Evolutionary conservation across 2,797 vertebrate genomes (phyloP), one percentile per base, ranked within the genome.

Genomic region (Girardinus metallicus): DNA sequence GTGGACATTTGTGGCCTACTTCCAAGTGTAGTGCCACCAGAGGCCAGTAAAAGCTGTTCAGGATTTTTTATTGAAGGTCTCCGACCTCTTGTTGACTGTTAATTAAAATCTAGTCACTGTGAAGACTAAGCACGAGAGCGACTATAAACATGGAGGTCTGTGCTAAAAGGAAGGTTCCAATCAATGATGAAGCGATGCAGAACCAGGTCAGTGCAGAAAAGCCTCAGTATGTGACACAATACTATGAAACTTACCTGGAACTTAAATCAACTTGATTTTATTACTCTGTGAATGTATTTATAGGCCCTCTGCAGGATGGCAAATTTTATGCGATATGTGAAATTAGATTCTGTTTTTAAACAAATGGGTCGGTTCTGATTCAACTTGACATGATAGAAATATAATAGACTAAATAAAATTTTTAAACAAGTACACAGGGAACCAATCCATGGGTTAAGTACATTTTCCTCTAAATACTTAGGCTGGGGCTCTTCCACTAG

Each of bases 101-200:
- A 85, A 92, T 86, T 85, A 88, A 83, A 88, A 74, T 80, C 77
- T 47, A 76, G 83, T 81, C 80, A 80, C 75, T 68, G 62, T 34
- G 80, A 75, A 86, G 87, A 79, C 84, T 66, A 76, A 73, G 80
- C 77, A 74, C 80, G 87, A 90, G 76, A 87, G 75, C 76, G 84
- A 85, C 87, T 87, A 81, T 80, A 88, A 92, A 88, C 85, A 80
- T 49, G 62, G 16, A 75, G 74, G 79, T 85, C 83, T 82, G 82
- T 80, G 88, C 84, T 83, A 89, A 80, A 84, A 80, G 83, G 73
- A 88, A 86, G 73, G 80, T 86, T 82, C 73, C 76, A 81, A 80
- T 77, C 44, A 92, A 87, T 77, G 86, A 87, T 89, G 78, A 81
- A 73, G 71, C 72, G 55, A 46, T 79, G 80, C 39, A 46, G 47